Base-by-base conservation (phyloP, 2,797 vertebrate species). In the Eulemur albifrons region DNA sequence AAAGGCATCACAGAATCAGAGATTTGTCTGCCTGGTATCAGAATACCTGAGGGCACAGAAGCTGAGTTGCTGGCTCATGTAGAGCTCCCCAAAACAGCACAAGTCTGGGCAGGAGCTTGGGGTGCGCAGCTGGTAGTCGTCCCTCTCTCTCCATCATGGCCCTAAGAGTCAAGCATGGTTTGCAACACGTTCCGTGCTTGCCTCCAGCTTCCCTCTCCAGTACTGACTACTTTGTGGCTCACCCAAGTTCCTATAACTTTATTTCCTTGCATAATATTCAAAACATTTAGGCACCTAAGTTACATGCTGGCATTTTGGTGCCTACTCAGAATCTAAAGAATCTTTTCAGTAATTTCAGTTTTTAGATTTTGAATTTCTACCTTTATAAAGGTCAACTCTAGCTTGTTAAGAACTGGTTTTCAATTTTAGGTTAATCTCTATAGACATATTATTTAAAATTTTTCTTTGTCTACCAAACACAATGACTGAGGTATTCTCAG, bases 351-450 rank as follows among this genome's bases (percentile, higher is more conserved):
- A 50, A 45, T 89, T 85, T 93, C 18, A 61, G 40, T 69, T 35
- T 86, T 94, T 75, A 90, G 18, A 69, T 61, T 73, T 75, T 81
- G 23, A 85, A 88, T 75, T 80, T 84, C 23, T 90, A 67, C 69
- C 61, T 52, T 27, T 21, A 48, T 35, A 82, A n/a, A 82, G 82
- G 61, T 1, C 8, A 76, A 13, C 23, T 87, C 11, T 81, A 69
- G 75, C 17, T 25, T 85, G 10, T 38, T 38, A 82, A 40, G 6
- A 57, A 80, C 5, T 57, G 52, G 5, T 70, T 81, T 35, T 93
- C 5, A 38, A 35, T 82, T 93, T 93, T 61, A 50, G 70, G 38
- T 90, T 95, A 70, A 63, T 82, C 7, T 63, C 76, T 23, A 63
- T 12, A 12, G 32, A 65, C 30, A 52, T 10, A 81, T 75, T 77